Percentiles rank a stretch among this genome's conserved stretches.
phyloP scores from a whole-genome alignment of 1,140 invertebrate genomes.

The Calephelis virginiensis region DNA sequence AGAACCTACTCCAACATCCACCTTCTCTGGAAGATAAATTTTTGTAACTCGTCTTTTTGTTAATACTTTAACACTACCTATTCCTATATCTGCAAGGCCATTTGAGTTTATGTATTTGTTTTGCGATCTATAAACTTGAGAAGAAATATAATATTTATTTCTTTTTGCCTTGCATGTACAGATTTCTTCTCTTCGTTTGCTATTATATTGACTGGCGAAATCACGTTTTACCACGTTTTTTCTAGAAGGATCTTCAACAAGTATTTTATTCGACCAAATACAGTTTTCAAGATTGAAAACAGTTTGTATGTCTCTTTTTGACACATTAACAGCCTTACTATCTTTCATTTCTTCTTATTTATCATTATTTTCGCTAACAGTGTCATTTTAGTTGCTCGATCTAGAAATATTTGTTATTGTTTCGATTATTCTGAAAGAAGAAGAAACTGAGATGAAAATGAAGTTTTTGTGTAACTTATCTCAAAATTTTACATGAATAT shows the following conservation, averaged over 20 bases:
- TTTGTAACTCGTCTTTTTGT: conserved; percentile 42
- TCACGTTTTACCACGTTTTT: conserved; percentile 29
- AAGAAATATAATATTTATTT: conserved; percentile 35
- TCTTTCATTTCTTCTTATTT: conserved; percentile 66
- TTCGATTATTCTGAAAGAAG: conserved; percentile 1
- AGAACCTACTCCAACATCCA: conserved; percentile 46
- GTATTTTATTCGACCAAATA: conserved; percentile 28
- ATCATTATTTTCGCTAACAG: conserved; percentile 44
- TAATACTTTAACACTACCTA: conserved; percentile 44
- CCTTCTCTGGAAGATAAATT: conserved; percentile 51
- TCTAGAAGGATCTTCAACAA: conserved; percentile 23
- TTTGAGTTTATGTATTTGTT: conserved; percentile 36
- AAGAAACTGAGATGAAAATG: background rate
- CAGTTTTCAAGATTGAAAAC: conserved; percentile 28
- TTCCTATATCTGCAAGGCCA: conserved; percentile 44
- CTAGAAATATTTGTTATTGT: background rate
- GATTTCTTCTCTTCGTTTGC: conserved; percentile 30
- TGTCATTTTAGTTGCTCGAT: conserved; percentile 23
- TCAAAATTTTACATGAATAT: too few species aligned
- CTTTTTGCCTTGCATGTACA: conserved; percentile 45
- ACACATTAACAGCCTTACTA: conserved; percentile 44
- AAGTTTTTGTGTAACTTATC: too few species aligned
- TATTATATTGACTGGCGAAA: conserved; percentile 44
- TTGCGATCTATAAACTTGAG: conserved; percentile 35
- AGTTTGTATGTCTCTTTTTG: conserved; percentile 30